Conservation (phyloP, 2,888 invertebrate species). For the Crematogaster levior region DNA sequence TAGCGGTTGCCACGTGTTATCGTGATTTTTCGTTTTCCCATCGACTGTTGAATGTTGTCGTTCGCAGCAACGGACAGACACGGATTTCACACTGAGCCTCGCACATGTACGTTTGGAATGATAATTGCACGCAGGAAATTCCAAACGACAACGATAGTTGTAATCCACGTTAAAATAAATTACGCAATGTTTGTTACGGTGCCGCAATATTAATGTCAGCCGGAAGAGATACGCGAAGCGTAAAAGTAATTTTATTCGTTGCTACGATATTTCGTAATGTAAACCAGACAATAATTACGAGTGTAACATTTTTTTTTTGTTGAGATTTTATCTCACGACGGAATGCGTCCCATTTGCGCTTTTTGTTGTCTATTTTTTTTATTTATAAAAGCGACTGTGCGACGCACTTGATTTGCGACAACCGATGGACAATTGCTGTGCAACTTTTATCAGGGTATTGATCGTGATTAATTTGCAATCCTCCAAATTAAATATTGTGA, state of each 20-base stretch:
- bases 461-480: conserved; percentile 41
- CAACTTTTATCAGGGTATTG: conserved; percentile 31
- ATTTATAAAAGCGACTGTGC: background rate
- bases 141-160: background rate
- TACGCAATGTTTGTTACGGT: conserved; percentile 14
- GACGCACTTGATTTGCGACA: background rate
- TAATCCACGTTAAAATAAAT: conserved; percentile 24
- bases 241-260: background rate
- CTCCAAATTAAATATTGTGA: conserved; percentile 39
- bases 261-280: background rate
- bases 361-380: background rate
- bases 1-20: conserved; percentile 41
- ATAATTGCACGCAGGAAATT: conserved; percentile 9
- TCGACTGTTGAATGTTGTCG: conserved; percentile 22
- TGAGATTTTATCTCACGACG: background rate
- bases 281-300: background rate
- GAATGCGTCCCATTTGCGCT: background rate
- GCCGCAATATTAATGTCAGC: background rate
- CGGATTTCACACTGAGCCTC: background rate
- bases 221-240: background rate
- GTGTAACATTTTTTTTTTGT: background rate
- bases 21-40: conserved; percentile 22
- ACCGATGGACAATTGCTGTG: conserved; percentile 1
- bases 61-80: background rate
- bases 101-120: background rate